A percentile compares a stretch with the other conserved stretches of the same genome.
These are phyloP conservation scores for Sorex fumeus DNA, from an alignment of 2,113 vertebrate genomes.

Conservation along the genomic window DNA sequence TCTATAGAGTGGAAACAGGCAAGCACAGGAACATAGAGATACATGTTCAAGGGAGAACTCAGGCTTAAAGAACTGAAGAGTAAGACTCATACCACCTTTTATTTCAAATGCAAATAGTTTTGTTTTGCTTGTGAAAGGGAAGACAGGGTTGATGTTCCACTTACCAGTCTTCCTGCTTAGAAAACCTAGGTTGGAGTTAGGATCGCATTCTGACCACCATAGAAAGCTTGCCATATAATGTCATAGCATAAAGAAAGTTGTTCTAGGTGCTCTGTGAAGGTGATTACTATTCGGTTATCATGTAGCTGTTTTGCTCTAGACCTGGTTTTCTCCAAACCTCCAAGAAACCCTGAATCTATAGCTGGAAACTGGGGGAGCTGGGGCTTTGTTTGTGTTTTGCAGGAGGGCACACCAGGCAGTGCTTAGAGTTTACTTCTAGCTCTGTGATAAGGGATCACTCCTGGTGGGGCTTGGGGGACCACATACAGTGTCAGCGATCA, in stretches of 20 bases:
- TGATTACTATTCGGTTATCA: slow-evolving; percentile 14
- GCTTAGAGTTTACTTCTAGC: too few relatives aligned
- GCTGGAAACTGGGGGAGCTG: too few relatives aligned
- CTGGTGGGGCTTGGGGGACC: too few relatives aligned
- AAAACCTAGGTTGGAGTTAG: slow-evolving; percentile 29
- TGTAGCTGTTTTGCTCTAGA: slow-evolving; percentile 46
- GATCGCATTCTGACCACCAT: slow-evolving; percentile 29
- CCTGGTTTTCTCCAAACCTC: not conserved
- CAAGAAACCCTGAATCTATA: not conserved
- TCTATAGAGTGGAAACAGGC: too few relatives aligned
- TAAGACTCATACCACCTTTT: not conserved
- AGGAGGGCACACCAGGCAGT: too few relatives aligned
- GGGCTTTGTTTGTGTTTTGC: too few relatives aligned
- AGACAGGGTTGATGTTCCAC: slow-evolving; percentile 4
- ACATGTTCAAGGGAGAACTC: too few relatives aligned
- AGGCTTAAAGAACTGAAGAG: too few relatives aligned
- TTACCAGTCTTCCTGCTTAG: not conserved
- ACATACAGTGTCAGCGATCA: too few relatives aligned
- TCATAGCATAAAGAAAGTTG: slow-evolving; percentile 23
- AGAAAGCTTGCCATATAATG: slow-evolving; percentile 14
- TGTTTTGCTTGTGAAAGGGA: not conserved
- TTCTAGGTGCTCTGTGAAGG: not conserved
- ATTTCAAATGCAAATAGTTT: not conserved
- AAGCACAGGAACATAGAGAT: too few relatives aligned
- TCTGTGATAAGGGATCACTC: too few relatives aligned